These are phyloP conservation scores for Aplochiton taeniatus DNA, from an alignment of 2,797 vertebrate species.

Conservation along the genomic window DNA sequence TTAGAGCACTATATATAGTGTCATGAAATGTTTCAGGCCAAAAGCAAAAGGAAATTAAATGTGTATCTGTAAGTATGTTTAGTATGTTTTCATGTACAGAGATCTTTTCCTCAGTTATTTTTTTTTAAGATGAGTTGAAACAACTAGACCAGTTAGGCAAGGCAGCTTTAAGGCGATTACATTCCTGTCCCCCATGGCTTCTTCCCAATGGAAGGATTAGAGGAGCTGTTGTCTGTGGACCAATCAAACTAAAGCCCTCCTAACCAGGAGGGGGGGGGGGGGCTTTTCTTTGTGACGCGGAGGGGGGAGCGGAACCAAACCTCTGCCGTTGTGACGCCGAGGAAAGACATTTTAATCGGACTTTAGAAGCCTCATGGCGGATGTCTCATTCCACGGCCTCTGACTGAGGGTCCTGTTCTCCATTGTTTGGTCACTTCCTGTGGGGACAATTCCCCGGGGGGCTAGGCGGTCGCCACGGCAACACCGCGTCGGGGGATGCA, in stretches of 20 bases:
- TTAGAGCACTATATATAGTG: no score
- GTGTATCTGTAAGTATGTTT: no score
- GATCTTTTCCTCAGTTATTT: no score
- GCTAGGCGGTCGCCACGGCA: conserved; percentile 44
- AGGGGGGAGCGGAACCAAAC: conserved; percentile 33
- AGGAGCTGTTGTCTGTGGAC: no score
- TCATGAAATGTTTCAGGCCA: no score
- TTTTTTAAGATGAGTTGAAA: no score
- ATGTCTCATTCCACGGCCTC: conserved; percentile 54
- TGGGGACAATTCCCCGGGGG: conserved; percentile 42
- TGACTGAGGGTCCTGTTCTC: conserved; percentile 42
- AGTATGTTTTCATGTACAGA: no score
- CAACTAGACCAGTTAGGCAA: no score
- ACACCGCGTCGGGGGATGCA: conserved; percentile 14
- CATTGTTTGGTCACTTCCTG: conserved; percentile 61
- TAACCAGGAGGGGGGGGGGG: conserved; percentile 40
- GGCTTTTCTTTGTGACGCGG: conserved; percentile 42
- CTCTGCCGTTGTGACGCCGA: conserved; percentile 36
- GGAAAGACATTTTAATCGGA: conserved; percentile 58
- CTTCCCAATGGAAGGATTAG: no score
- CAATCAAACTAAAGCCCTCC: conserved; percentile 21
- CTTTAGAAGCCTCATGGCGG: conserved; percentile 54
- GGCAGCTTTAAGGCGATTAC: no score
- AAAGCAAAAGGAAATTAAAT: no score
- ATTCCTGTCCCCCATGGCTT: no score